These are phyloP conservation scores for Caenorhabditis brenneri DNA, from an alignment of 1,140 invertebrate species.

Conservation along the genomic window DNA sequence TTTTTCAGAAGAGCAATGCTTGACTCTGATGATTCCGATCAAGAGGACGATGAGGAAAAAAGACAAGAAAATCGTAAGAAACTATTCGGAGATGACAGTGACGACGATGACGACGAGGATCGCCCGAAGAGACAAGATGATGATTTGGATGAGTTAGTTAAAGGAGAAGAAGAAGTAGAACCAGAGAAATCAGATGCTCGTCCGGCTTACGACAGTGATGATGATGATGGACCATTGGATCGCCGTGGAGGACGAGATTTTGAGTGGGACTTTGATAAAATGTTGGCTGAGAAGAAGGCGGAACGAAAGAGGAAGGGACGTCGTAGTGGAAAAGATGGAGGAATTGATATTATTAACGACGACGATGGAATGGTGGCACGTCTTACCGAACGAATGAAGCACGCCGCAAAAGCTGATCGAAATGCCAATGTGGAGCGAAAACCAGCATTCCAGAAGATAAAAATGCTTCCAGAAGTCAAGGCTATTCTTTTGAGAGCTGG, in stretches of 20 bases:
- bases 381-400: slow-evolving; percentile 64
- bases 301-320: slow-evolving; percentile 49
- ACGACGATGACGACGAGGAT: background rate
- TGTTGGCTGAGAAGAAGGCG: slow-evolving; percentile 57
- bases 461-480: slow-evolving; percentile 62
- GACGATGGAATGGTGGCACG: slow-evolving; percentile 63
- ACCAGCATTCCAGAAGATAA: slow-evolving; percentile 66
- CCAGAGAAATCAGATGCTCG: background rate
- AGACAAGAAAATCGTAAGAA: background rate
- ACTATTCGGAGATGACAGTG: slow-evolving; percentile 31
- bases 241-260: background rate
- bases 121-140: slow-evolving; percentile 4
- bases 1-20: background rate
- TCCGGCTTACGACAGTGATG: slow-evolving; percentile 9
- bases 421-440: slow-evolving; percentile 61
- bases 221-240: slow-evolving; percentile 27
- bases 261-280: slow-evolving; percentile 59
- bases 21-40: slow-evolving; percentile 29
- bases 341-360: slow-evolving; percentile 67
- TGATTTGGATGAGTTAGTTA: slow-evolving; percentile 33
- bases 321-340: slow-evolving; percentile 50
- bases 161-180: background rate
- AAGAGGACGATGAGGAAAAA: background rate
- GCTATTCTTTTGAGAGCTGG: slow-evolving; percentile 30
- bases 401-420: slow-evolving; percentile 66